phyloP scores from a whole-genome alignment of 2,888 invertebrate genomes.

The Drosophila phalerata region DNA sequence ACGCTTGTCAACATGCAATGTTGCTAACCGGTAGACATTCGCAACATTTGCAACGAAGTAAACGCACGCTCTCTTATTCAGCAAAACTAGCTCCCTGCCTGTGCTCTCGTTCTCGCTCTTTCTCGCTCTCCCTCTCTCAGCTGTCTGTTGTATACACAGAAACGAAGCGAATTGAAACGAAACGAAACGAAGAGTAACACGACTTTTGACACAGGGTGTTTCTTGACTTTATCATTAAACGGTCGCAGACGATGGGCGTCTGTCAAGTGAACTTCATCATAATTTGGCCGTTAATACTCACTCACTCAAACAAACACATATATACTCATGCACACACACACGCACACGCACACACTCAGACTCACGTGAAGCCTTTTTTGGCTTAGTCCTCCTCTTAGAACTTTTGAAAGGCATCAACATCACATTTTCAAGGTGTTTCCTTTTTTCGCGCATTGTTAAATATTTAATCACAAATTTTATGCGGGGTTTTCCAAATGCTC shows the following conservation, averaged over 20 bases:
- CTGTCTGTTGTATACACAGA: conserved; percentile 46
- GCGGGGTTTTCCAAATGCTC: conserved; percentile 44
- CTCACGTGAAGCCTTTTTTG: conserved; percentile 45
- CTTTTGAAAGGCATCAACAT: conserved; percentile 39
- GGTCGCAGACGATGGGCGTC: conserved; percentile 58
- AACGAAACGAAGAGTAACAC: conserved; percentile 41
- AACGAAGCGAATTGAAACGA: conserved; percentile 58
- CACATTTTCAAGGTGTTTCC: conserved; percentile 54
- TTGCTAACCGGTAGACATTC: conserved; percentile 44
- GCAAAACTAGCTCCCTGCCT: conserved; percentile 20
- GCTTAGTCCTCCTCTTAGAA: conserved; percentile 44
- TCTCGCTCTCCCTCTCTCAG: conserved; percentile 12
- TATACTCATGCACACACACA: conserved; percentile 4
- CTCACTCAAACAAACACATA: conserved; percentile 22
- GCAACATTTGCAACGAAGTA: conserved; percentile 18
- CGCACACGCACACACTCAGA: conserved; percentile 1
- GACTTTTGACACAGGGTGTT: conserved; percentile 62
- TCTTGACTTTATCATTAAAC: conserved; percentile 29
- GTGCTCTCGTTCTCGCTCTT: background rate
- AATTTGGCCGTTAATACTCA: conserved; percentile 73
- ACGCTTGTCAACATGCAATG: conserved; percentile 29
- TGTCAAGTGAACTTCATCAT: conserved; percentile 77
- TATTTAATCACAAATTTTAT: conserved; percentile 78
- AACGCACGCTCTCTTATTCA: conserved; percentile 38
- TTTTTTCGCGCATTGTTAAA: conserved; percentile 65